Percentiles rank a stretch among this genome's conserved stretches.
Conservation (phyloP, 37 sponge, comb jelly and placozoan genomes). For the Geodia barretti region DNA sequence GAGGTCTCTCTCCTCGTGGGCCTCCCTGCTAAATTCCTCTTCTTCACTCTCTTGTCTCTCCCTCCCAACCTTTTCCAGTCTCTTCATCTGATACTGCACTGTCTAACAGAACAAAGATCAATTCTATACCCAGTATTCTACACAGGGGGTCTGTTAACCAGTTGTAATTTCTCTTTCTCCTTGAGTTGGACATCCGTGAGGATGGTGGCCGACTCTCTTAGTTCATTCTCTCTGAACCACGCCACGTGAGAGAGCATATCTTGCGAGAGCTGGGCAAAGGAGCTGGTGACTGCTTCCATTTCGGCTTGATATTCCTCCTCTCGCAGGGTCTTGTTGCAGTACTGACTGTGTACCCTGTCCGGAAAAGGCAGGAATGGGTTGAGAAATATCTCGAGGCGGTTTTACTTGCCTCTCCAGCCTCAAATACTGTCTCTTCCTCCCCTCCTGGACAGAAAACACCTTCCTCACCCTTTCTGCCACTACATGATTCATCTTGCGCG, state of each 20-base stretch:
- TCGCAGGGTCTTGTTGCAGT: not conserved
- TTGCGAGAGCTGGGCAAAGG: conserved; percentile 39
- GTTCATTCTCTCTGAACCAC: not conserved
- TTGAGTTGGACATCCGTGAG: conserved; percentile 34
- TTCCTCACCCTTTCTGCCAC: conserved; percentile 40
- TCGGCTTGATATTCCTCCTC: conserved; percentile 10
- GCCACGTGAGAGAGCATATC: conserved; percentile 15
- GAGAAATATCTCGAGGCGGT: not conserved
- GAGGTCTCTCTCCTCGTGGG: conserved; percentile 8
- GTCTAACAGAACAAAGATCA: not conserved
- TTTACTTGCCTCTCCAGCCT: conserved; percentile 39
- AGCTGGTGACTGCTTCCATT: conserved; percentile 20
- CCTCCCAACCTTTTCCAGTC: not conserved
- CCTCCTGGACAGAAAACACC: conserved; percentile 60
- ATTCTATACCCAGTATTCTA: not conserved
- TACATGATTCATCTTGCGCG: too few species aligned
- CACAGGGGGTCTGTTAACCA: not conserved
- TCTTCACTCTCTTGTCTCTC: conserved; percentile 8
- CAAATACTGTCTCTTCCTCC: conserved; percentile 50
- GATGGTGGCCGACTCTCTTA: not conserved
- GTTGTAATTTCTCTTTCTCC: conserved; percentile 64
- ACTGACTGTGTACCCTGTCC: conserved; percentile 22
- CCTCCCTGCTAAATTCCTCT: conserved; percentile 15
- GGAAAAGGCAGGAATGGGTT: not conserved
- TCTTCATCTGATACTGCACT: conserved; percentile 14